Evolutionary conservation across 92 coral and sea anemone species (phyloP).

Genomic region (Isaurus tuberculatus): DNA sequence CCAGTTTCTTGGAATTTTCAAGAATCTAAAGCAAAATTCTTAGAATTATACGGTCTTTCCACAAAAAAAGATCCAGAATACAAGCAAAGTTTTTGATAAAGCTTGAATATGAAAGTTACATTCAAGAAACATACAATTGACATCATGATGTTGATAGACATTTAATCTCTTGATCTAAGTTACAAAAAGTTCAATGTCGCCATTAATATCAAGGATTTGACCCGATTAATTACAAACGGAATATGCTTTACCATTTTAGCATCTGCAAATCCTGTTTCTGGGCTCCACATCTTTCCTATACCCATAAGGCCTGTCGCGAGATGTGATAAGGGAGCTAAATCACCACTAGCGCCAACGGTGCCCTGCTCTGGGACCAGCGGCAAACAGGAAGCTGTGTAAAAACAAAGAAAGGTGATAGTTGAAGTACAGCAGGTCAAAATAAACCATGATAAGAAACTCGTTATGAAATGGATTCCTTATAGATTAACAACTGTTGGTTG

Average conservation of each 20-base stretch:
- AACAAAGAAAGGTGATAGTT: background rate
- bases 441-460: background rate
- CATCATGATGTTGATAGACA: too few species aligned
- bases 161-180: background rate
- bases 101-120: too few species aligned
- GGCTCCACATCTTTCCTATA: constrained; percentile 98
- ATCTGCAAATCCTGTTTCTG: constrained; percentile 92
- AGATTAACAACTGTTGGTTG: too few species aligned
- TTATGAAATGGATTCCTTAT: too few species aligned
- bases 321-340: constrained; percentile 91
- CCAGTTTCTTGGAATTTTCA: too few species aligned
- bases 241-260: constrained; percentile 76
- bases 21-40: too few species aligned
- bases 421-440: background rate
- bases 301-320: constrained; percentile 92
- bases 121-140: too few species aligned
- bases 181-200: background rate
- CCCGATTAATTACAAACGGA: too few species aligned
- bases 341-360: constrained; percentile 98
- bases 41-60: too few species aligned
- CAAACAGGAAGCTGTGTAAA: constrained; percentile 73
- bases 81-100: too few species aligned
- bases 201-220: background rate
- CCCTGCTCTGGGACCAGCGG: constrained; percentile 98
- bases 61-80: too few species aligned